Evolutionary conservation across 2,888 invertebrate genomes (phyloP), one percentile per base, ranked within the genome.

Genomic region (Endotricha flammealis): DNA sequence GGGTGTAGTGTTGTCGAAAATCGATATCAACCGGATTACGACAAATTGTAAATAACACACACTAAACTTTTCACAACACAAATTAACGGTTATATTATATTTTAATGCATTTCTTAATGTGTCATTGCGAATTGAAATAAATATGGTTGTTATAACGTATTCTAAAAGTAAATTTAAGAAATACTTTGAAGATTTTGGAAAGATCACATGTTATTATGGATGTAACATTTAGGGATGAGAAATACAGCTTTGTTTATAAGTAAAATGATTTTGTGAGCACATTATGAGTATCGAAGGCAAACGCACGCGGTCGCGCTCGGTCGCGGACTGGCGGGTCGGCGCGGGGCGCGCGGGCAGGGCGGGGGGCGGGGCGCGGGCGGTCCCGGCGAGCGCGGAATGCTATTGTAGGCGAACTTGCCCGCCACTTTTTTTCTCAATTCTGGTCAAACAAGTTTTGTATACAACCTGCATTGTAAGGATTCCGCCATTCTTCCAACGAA

Each of bases 401-500:
- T 81, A 85, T 85, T 83, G 85, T 83, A 82, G 85, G 85, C 82
- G 80, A 85, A 81, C 80, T 83, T 75, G 79, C 79, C 81, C 76
- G 83, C 82, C 77, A 83, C 80, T 82, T 83, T 74, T 76, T 81
- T 75, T 77, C 76, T 76, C 67, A 64, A 78, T 78, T 86, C 85
- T 85, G 80, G 85, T 85, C 82, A 85, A 85, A 85, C 86, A 80
- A 85, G 86, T 85, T 86, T 80, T 60, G 82, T 81, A 79, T 83
- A 85, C 82, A 83, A 85, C 83, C 83, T 80, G 85, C 85, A 83
- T 85, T 81, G 77, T 82, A 79, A 78, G 80, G 85, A 83, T 82
- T 83, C 85, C 80, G 83, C 83, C 85, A 82, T 83, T 82, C 81
- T 78, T 70, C 63, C 67, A 73, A 70, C 65, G 50, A 74, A 60